Percentiles rank a stretch among this genome's conserved stretches.
Evolutionary conservation across 1,140 invertebrate genomes (phyloP).

Genomic region (Melanaphis sacchari): DNA sequence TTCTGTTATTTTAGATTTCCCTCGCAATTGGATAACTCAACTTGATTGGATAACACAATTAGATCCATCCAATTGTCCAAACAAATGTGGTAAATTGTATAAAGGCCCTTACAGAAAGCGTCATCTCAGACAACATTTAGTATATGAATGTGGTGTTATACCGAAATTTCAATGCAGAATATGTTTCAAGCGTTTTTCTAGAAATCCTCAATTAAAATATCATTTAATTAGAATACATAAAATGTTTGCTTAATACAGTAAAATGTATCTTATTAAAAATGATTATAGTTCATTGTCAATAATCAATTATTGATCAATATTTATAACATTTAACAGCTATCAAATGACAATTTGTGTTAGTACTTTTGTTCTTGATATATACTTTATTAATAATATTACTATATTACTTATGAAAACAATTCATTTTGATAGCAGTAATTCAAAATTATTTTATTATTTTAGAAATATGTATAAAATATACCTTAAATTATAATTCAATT

Average conservation of each 20-base stretch:
- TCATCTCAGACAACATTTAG: slow-evolving; percentile 58
- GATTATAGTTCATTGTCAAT: background rate
- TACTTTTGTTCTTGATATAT: background rate
- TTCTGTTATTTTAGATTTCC: slow-evolving; percentile 14
- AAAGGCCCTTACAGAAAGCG: slow-evolving; percentile 16
- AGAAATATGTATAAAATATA: background rate
- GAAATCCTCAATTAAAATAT: slow-evolving; percentile 2
- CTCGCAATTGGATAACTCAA: background rate
- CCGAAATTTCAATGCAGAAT: slow-evolving; percentile 63
- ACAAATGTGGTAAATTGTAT: slow-evolving; percentile 48
- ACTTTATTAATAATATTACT: too few species aligned
- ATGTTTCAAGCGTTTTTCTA: slow-evolving; percentile 60
- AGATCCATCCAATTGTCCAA: slow-evolving; percentile 30
- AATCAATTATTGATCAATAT: background rate
- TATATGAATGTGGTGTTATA: slow-evolving; percentile 63
- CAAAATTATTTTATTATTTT: background rate
- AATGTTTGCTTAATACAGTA: background rate
- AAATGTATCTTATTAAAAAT: background rate
- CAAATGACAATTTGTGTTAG: background rate
- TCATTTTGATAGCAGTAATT: background rate
- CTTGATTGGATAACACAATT: background rate
- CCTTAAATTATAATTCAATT: background rate
- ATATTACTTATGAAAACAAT: background rate
- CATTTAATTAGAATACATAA: background rate
- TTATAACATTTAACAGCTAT: background rate